A percentile compares a stretch with the other conserved stretches of the same genome.
Conservation (phyloP, 2,113 vertebrate species). For the Elanus axillaris region DNA sequence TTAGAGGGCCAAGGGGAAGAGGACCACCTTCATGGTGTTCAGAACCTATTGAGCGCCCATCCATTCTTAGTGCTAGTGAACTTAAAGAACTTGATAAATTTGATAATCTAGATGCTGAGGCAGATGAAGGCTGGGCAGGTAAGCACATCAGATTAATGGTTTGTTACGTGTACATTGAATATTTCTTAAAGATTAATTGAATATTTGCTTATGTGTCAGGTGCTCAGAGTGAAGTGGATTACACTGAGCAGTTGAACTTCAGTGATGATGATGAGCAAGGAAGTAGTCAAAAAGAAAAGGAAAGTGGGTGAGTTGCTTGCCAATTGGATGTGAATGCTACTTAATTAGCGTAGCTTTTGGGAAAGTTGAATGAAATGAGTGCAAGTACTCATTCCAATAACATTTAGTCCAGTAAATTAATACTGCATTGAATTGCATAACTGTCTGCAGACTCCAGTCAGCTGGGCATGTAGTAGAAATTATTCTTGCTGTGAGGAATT, state of each 20-base stretch:
- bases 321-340: not conserved
- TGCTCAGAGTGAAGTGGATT: constrained; percentile 98
- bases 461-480: not conserved
- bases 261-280: constrained; percentile 98
- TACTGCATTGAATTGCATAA: not conserved
- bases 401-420: not conserved
- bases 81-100: constrained; percentile 95
- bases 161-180: not conserved
- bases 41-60: constrained; percentile 88
- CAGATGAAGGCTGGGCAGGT: constrained; percentile 99
- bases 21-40: constrained; percentile 85
- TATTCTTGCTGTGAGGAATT: not conserved
- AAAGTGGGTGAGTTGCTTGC: constrained; percentile 78
- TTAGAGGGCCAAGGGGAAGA: constrained; percentile 79
- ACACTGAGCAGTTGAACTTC: constrained; percentile 97
- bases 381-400: not conserved
- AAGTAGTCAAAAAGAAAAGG: constrained; percentile 85
- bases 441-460: not conserved
- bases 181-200: not conserved
- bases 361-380: not conserved
- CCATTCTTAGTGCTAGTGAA: constrained; percentile 93
- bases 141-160: not conserved
- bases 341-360: not conserved
- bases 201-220: constrained; percentile 70
- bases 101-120: constrained; percentile 94